phyloP scores from a whole-genome alignment of 2,888 invertebrate genomes.

The Scaptomyza cyrtandrae region DNA sequence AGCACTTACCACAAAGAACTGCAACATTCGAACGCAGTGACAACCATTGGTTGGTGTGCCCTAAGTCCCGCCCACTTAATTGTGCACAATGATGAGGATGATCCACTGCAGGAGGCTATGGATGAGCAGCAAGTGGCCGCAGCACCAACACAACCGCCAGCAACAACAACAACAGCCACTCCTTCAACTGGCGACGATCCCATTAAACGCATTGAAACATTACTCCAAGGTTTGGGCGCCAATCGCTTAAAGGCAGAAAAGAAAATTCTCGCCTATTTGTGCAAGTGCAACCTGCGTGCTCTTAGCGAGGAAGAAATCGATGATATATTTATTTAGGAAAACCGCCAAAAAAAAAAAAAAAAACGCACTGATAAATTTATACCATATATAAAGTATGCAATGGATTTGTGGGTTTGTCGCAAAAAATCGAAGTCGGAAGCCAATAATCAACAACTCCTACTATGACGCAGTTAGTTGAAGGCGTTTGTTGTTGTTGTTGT shows the following conservation, averaged over 20 bases:
- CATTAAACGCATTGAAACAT: constrained; percentile 74
- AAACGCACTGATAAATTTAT: constrained; percentile 19
- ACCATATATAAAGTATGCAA: not conserved
- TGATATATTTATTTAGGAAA: constrained; percentile 69
- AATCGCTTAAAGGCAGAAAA: constrained; percentile 81
- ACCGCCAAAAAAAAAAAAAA: not conserved
- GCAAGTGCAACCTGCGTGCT: constrained; percentile 77
- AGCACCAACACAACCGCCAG: not conserved
- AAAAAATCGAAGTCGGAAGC: constrained; percentile 55
- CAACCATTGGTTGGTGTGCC: constrained; percentile 21
- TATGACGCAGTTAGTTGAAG: constrained; percentile 68
- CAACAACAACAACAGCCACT: not conserved
- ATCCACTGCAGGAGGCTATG: constrained; percentile 81
- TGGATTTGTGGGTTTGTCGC: constrained; percentile 23
- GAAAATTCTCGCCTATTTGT: constrained; percentile 78
- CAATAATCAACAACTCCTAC: constrained; percentile 51
- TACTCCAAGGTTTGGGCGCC: constrained; percentile 75
- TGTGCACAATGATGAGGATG: constrained; percentile 56
- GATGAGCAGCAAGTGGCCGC: constrained; percentile 62
- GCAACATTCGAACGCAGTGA: constrained; percentile 17
- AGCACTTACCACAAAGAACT: constrained; percentile 46
- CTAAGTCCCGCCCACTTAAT: constrained; percentile 60
- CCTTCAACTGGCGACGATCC: constrained; percentile 28
- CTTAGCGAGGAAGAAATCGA: constrained; percentile 77
- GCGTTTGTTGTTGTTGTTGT: constrained; percentile 27